Evolutionary conservation across 2,888 invertebrate species (phyloP), one percentile per base, ranked within the genome.

Genomic region (Pollenia griseotomentosa): DNA sequence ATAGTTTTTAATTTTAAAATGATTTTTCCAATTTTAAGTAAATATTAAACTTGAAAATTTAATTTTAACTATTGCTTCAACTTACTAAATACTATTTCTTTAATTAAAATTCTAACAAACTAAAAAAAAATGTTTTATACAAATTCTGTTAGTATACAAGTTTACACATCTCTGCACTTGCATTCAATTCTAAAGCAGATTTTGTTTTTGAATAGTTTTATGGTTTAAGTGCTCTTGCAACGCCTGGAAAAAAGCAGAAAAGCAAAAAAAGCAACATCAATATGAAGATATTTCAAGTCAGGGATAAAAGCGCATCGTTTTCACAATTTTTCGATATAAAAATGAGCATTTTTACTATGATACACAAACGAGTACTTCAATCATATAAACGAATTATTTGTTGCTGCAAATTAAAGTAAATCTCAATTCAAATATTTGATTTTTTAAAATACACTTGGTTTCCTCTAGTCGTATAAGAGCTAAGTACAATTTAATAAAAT

Each of bases 151-250:
- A 33, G 33, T 51, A 55, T 55, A 12, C 6, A 77, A 77, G 53
- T 46, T 68, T 68, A 44, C 57, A 46, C 77, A 70, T 63, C 71
- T 55, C 83, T 83, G 83, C 48, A 71, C 33, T 42, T 70, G 11
- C 23, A 71, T 55, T 65, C 12, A 70, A 63, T 19, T 63, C 48
- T 78, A 2, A 78, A 78, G 70, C 51, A 65, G n/a, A 40, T 59
- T 83, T 65, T 78, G 44, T 57, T 83, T 83, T 42, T 33, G 14
- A 65, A 51, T 12, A 73, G 48, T 75, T 83, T 66, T 66, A 59
- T 78, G 57, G 55, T 9, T 71, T 59, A 73, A 83, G 78, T 83
- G 71, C 66, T 59, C 66, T 83, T 79, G 7, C 40, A 16, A 78
- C 33, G 42, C 51, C 71, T 77, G 63, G 33, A 33, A 33, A 48